phyloP scores from a whole-genome alignment of 2,113 vertebrate species.

The Odocoileus hemionus region DNA sequence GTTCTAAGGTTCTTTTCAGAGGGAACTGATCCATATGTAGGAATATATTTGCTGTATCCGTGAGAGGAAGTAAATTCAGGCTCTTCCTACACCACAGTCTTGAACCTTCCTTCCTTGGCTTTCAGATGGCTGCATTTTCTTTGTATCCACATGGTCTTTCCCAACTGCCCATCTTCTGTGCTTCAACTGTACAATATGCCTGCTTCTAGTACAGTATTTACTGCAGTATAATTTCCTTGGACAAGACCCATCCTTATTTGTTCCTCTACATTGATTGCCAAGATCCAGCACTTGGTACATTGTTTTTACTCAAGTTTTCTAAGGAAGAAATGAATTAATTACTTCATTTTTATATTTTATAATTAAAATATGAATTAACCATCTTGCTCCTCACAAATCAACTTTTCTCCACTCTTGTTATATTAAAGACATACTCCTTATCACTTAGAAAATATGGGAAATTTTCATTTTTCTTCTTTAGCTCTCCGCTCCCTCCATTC shows the following conservation, averaged over 20 bases:
- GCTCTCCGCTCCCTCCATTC: background rate
- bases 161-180: background rate
- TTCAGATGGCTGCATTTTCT: background rate
- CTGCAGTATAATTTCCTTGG: background rate
- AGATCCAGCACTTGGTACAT: background rate
- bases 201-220: background rate
- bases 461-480: background rate
- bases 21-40: background rate
- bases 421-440: background rate
- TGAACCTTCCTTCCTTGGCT: background rate
- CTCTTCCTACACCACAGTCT: background rate
- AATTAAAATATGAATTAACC: background rate
- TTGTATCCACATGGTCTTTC: background rate
- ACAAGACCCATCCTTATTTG: background rate
- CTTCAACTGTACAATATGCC: background rate
- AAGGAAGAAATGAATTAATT: background rate
- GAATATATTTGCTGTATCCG: background rate
- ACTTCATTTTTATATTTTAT: background rate
- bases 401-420: background rate
- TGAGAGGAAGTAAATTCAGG: background rate
- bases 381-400: background rate
- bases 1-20: background rate
- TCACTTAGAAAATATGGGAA: background rate
- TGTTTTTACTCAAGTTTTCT: background rate
- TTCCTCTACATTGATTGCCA: background rate